Base-by-base conservation (phyloP, 2,113 vertebrate species). In the Proterorhinus semilunaris region DNA sequence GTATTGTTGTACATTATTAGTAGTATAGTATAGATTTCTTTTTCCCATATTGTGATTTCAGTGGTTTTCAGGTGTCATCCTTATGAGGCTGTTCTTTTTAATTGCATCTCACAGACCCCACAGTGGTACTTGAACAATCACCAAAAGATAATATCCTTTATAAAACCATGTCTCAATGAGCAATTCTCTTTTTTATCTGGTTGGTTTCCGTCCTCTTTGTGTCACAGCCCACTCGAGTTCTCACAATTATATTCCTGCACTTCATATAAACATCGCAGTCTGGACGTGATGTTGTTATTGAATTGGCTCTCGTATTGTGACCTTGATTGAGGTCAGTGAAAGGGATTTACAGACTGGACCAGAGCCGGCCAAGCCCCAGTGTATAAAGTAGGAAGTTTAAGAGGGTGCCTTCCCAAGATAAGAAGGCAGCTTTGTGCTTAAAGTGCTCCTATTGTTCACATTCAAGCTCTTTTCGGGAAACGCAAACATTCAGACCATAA, bases 341-440 rank as follows among this genome's bases (percentile, higher is more conserved):
- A 72, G 53, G 62, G 62, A 63, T 46, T 48, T 79, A 79, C n/a
- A 47, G 71, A 75, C 44, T 53, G 63, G 15, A 65, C 72, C 69
- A 13, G 49, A 69, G 54, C 53, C 51, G 46, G 64, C 63, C 47
- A 62, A 66, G 71, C 65, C 58, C 53, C 27, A 62, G 42, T 48
- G 42, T 48, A 79, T 76, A 70, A 68, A 82, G 81, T 86, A 89
- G 89, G 89, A 91, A 89, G 82, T 87, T 76, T 72, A 78, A 72
- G 70, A 74, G 83, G 81, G 87, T 90, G 90, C 83, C 71, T 66
- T 83, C 55, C 67, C 63, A 63, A 90, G 91, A 93, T 91, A 93
- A 92, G 88, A 59, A 63, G 47, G 62, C 4, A 73, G 79, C 85
- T 90, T 91, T 89, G 85, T 87, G 69, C 72, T 81, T 72, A 80